Conservation (phyloP, 2,113 vertebrate genomes). For the Bucco capensis region DNA sequence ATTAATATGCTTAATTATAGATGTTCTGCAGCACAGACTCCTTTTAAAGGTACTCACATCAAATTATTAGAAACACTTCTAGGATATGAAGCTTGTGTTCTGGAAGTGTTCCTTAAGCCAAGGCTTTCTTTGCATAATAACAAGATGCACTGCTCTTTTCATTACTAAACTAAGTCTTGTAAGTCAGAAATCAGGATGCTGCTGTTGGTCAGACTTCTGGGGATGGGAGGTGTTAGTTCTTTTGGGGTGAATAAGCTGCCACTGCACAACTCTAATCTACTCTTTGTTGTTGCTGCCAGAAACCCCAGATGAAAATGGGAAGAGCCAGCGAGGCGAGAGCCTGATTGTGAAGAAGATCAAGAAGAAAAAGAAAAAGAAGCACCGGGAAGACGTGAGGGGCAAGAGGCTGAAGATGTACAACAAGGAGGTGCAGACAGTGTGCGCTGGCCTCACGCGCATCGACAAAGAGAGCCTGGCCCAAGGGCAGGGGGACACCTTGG, state of each 20-base stretch:
- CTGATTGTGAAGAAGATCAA: conserved; percentile 90
- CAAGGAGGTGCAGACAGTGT: conserved; percentile 93
- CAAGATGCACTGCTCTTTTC: background rate
- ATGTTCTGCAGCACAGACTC: background rate
- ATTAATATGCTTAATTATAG: conserved; percentile 3
- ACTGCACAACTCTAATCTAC: conserved; percentile 44
- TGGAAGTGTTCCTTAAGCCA: background rate
- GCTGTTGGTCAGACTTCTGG: background rate
- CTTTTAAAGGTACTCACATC: background rate
- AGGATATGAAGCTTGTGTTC: background rate
- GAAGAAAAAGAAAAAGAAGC: conserved; percentile 96
- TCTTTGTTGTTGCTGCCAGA: conserved; percentile 78
- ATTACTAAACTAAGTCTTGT: background rate
- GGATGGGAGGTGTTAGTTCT: background rate
- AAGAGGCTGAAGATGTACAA: conserved; percentile 86
- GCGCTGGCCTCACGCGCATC: conserved; percentile 75
- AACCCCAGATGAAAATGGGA: conserved; percentile 85
- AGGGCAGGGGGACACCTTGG: conserved; percentile 73
- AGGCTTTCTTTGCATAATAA: background rate
- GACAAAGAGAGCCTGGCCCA: conserved; percentile 66
- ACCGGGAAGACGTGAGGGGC: conserved; percentile 83
- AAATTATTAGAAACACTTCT: background rate
- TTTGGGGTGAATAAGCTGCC: background rate
- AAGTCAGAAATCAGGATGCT: background rate
- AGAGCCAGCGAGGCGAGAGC: conserved; percentile 83